A percentile compares a stretch with the other conserved stretches of the same genome.
Conservation (phyloP, 2,888 invertebrate genomes). For the Aleiodes alternator region DNA sequence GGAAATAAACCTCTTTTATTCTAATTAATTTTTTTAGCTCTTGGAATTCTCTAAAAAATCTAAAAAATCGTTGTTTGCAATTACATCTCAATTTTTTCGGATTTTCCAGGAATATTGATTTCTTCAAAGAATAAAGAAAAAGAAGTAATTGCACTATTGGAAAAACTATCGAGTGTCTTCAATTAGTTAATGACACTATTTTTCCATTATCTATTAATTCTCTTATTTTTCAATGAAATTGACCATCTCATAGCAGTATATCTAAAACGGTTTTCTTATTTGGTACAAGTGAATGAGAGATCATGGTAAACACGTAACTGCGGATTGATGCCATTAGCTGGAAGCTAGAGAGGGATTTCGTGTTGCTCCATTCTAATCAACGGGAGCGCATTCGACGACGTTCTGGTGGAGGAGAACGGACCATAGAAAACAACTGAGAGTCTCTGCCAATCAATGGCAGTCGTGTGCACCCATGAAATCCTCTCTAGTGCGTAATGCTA, state of each 20-base stretch:
- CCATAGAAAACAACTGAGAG: conserved; percentile 47
- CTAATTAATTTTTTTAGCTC: no score
- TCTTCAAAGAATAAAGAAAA: no score
- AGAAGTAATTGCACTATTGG: no score
- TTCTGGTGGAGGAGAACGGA: conserved; percentile 48
- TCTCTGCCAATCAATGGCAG: conserved; percentile 72
- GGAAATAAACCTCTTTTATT: not conserved
- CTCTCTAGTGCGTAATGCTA: conserved; percentile 26
- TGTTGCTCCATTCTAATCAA: conserved; percentile 75
- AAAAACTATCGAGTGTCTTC: conserved; percentile 46
- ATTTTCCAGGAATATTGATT: no score
- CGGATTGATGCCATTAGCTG: conserved; percentile 69
- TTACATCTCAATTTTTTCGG: no score
- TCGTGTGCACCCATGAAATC: conserved; percentile 31
- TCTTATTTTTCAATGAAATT: conserved; percentile 68
- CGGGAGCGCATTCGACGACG: conserved; percentile 38
- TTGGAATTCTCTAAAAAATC: no score
- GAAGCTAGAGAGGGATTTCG: conserved; percentile 73
- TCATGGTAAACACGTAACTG: conserved; percentile 74
- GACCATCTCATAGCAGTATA: conserved; percentile 66
- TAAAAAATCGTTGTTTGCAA: no score
- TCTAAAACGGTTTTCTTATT: conserved; percentile 48
- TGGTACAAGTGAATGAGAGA: conserved; percentile 69
- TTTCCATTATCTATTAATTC: conserved; percentile 55
- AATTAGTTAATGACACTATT: conserved; percentile 57